phyloP scores from a whole-genome alignment of 1,140 invertebrate species.

The Drosophila sucinea region DNA sequence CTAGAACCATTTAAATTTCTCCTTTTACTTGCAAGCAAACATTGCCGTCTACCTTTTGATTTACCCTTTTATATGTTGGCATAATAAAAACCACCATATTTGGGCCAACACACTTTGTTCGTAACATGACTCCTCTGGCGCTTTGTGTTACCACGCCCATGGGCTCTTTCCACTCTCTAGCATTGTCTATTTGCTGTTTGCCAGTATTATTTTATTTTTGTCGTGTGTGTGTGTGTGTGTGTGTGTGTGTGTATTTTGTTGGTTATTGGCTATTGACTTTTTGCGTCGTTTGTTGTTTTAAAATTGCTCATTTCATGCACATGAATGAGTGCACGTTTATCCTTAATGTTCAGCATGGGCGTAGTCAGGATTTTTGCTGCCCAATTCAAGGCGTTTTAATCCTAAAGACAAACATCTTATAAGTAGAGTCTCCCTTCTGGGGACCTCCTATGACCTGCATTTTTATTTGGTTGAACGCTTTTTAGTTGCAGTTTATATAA shows the following conservation, averaged over 20 bases:
- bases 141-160: background rate
- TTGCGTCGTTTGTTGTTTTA: constrained; percentile 57
- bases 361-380: background rate
- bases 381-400: too few species aligned
- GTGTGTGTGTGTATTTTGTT: constrained; percentile 29
- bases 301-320: constrained; percentile 68
- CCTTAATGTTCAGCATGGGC: constrained; percentile 24
- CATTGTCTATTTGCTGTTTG: background rate
- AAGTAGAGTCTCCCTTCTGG: background rate
- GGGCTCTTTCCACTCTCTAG: background rate
- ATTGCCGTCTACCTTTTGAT: background rate
- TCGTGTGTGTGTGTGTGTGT: background rate
- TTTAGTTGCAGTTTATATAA: constrained; percentile 31
- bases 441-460: constrained; percentile 3
- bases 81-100: too few species aligned
- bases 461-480: constrained; percentile 30
- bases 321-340: constrained; percentile 57
- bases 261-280: constrained; percentile 60
- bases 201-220: constrained; percentile 4
- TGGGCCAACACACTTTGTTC: background rate
- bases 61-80: background rate
- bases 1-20: background rate
- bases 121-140: background rate
- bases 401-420: background rate
- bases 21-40: background rate